Evolutionary conservation across 2,888 invertebrate genomes (phyloP).

Genomic region (Tholera decimalis): DNA sequence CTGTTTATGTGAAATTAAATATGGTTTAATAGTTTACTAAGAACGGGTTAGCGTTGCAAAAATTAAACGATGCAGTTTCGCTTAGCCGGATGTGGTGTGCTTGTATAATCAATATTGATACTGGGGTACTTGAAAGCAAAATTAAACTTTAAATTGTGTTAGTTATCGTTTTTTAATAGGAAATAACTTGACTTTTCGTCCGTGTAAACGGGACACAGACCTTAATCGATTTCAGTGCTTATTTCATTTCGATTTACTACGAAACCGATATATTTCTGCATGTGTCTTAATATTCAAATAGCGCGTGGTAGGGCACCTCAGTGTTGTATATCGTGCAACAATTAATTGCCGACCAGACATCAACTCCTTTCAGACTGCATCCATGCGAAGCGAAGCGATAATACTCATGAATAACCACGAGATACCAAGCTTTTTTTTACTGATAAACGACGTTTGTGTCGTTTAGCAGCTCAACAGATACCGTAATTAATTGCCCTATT

Average conservation of each 20-base stretch:
- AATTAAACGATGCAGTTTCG: constrained; percentile 75
- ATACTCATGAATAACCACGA: constrained; percentile 64
- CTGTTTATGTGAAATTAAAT: constrained; percentile 88
- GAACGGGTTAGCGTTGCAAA: constrained; percentile 79
- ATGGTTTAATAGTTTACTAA: constrained; percentile 88
- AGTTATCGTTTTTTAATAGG: constrained; percentile 1
- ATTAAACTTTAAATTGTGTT: constrained; percentile 21
- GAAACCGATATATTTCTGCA: constrained; percentile 56
- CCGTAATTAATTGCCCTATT: constrained; percentile 61
- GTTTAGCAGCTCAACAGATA: constrained; percentile 63
- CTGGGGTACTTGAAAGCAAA: constrained; percentile 29
- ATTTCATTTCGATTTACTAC: constrained; percentile 47
- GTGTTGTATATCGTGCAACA: constrained; percentile 85
- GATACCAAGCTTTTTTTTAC: constrained; percentile 57
- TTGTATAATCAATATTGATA: constrained; percentile 56
- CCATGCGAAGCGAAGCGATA: constrained; percentile 78
- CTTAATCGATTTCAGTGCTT: constrained; percentile 51
- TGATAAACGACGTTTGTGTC: constrained; percentile 60
- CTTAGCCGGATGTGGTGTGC: constrained; percentile 58
- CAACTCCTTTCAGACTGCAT: constrained; percentile 69
- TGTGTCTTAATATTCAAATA: constrained; percentile 74
- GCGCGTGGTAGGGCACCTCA: constrained; percentile 76
- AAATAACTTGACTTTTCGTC: neutral
- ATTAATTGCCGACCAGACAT: constrained; percentile 86
- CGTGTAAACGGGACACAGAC: constrained; percentile 20